Evolutionary conservation across 2,888 invertebrate genomes (phyloP).

Genomic region (Lycocerus yunnanus): DNA sequence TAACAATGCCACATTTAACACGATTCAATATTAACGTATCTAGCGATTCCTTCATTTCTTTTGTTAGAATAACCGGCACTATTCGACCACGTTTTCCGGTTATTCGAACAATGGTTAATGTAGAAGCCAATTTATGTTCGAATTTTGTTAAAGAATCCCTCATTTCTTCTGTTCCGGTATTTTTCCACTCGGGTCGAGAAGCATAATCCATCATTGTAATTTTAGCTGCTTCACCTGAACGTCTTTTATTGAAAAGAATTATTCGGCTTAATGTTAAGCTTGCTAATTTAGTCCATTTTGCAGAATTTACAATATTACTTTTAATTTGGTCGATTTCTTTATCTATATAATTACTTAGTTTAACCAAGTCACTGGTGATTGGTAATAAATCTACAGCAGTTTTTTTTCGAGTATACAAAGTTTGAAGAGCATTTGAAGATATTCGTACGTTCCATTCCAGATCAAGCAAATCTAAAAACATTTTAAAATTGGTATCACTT

Average conservation of each 20-base stretch:
- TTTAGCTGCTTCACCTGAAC: conserved; percentile 30
- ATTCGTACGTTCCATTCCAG: conserved; percentile 32
- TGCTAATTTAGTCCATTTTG: background rate
- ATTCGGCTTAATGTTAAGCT: conserved; percentile 13
- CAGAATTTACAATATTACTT: background rate
- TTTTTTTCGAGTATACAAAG: conserved; percentile 26
- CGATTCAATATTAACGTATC: too few species aligned
- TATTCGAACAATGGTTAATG: background rate
- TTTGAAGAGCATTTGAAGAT: conserved; percentile 31
- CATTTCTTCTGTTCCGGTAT: conserved; percentile 28
- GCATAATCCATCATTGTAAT: conserved; percentile 28
- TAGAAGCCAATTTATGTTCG: conserved; percentile 29
- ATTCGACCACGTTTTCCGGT: too few species aligned
- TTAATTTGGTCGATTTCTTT: conserved; percentile 12
- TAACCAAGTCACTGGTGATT: conserved; percentile 32
- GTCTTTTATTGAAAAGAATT: conserved; percentile 34
- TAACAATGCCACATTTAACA: too few species aligned
- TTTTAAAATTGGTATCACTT: conserved; percentile 5
- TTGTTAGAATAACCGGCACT: too few species aligned
- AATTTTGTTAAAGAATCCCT: conserved; percentile 24
- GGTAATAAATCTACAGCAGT: conserved; percentile 31
- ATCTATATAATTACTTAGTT: conserved; percentile 28
- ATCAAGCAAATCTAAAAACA: conserved; percentile 23
- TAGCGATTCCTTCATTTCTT: too few species aligned
- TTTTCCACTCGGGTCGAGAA: conserved; percentile 24